Base-by-base conservation (phyloP, 2,888 invertebrate species). In the Nowickia ferox region DNA sequence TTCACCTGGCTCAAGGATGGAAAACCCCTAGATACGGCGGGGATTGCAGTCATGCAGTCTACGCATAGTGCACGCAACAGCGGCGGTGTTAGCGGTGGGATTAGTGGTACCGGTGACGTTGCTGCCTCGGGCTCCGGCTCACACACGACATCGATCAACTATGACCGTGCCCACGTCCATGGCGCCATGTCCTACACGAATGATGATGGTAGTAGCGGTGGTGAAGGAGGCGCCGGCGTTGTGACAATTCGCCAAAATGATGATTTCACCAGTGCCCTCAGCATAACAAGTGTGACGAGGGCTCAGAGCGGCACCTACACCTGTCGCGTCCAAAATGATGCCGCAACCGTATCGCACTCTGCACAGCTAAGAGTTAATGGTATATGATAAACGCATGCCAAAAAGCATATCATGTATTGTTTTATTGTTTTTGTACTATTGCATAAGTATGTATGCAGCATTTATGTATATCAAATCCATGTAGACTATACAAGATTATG, bases 1-100 rank as follows among this genome's bases (percentile, higher is more conserved):
- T 94, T 95, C 90, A 93, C 93, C 84, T 95, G 95, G 95, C 93
- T 94, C 65, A 95, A 95, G 93, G 95, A 95, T 92, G 94, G 93
- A 91, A 91, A 92, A 88, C 92, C 93, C 86, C 93, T 94, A 89
- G 92, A 93, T 88, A 89, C 91, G 88, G 89, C 89, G 79, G 89
- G 89, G 74, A 87, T 87, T 86, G 85, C 84, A 72, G 63, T 68
- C 55, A 84, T 84, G 81, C 87, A 86, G 78, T 82, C 76, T 51
- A 51, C 83, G 83, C 84, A 87, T 71, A 81, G 69, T 78, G 71
- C 79, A 55, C 84, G 82, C 85, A 87, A 88, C 88, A 87, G 88
- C 89, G 89, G 89, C 88, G 89, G 88, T 89, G 88, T 88, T 86
- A 88, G 87, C 88, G 88, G 90, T 89, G 88, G 90, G 89, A 89